These are phyloP conservation scores for Platyura marginata DNA, from an alignment of 1,140 invertebrate genomes.

Conservation along the genomic window DNA sequence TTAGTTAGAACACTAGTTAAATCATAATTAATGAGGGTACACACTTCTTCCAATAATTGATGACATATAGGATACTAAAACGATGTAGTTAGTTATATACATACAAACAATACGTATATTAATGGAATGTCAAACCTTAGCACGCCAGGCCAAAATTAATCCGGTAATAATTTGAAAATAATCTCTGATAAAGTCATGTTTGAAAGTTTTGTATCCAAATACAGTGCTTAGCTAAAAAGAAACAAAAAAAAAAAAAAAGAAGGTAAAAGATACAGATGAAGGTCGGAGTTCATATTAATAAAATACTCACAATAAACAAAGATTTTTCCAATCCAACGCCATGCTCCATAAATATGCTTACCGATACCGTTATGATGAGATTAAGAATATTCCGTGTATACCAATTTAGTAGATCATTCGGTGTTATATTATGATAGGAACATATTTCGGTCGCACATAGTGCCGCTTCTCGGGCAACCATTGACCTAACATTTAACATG, in stretches of 20 bases:
- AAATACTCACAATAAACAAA: constrained; percentile 24
- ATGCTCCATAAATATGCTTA: constrained; percentile 32
- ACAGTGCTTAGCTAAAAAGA: constrained; percentile 5
- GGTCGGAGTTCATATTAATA: too few species aligned
- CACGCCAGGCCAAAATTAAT: constrained; percentile 20
- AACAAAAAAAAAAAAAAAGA: constrained; percentile 2
- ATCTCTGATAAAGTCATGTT: constrained; percentile 17
- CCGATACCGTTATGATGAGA: constrained; percentile 34
- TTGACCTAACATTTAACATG: constrained; percentile 40
- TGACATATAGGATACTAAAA: constrained; percentile 28
- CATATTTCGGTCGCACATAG: constrained; percentile 39
- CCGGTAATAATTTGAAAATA: constrained; percentile 9
- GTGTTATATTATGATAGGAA: constrained; percentile 29
- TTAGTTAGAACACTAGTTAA: constrained; percentile 34
- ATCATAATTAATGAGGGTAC: constrained; percentile 32
- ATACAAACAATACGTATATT: constrained; percentile 10
- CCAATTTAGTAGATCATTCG: constrained; percentile 40
- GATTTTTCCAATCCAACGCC: constrained; percentile 25
- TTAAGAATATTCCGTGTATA: constrained; percentile 44
- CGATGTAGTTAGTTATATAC: constrained; percentile 7
- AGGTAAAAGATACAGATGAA: background rate
- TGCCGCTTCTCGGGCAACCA: constrained; percentile 35
- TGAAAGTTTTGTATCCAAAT: constrained; percentile 13
- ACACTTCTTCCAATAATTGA: constrained; percentile 37
- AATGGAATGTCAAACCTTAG: constrained; percentile 36